Evolutionary conservation across 1,140 invertebrate genomes (phyloP), one percentile per base, ranked within the genome.

Genomic region (Lethrus apterus): DNA sequence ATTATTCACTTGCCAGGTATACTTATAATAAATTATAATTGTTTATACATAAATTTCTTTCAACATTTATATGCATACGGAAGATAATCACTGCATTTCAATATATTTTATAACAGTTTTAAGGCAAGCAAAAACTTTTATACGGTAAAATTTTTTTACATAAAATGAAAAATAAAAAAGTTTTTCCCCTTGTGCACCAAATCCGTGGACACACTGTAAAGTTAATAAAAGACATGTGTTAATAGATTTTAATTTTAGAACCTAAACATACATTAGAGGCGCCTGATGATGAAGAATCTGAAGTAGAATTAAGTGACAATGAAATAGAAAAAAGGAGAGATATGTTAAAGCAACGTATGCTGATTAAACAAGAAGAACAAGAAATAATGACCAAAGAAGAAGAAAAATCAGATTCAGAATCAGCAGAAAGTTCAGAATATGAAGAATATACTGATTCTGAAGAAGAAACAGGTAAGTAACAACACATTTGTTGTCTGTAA

Each of bases 391-490:
- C 73, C 33, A 73, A 78, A 44, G 76, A 74, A 19, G 81, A 80
- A 46, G 81, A 84, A 46, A 87, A 93, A 51, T 84, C 85, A 33
- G 81, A 84, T 46, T 80, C 80, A 9, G 80, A 83, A n/a, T 82
- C 79, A 46, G 79, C 81, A 23, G 89, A 89, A 48, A 58, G 58
- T 17, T 61, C 62, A 30, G 52, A 78, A 55, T 84, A 89, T 56
- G 84, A 88, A 46, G 86, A 96, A 67, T 90, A 92, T 55, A 83
- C 87, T 18, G 89, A 89, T 65, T 89, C 85, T 31, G 89, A 92
- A 64, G 89, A 93, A 68, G 88, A 91, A 63, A 83, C 81, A 42
- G 79, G 56, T 54, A 33, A 32, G 42, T 24, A 13, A 29, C 24
- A 8, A n/a, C n/a, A n/a, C n/a, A n/a, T n/a, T n/a, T n/a, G n/a